Evolutionary conservation across 2,888 invertebrate genomes (phyloP), one percentile per base, ranked within the genome.

Genomic region (Pachymerium ferrugineum): DNA sequence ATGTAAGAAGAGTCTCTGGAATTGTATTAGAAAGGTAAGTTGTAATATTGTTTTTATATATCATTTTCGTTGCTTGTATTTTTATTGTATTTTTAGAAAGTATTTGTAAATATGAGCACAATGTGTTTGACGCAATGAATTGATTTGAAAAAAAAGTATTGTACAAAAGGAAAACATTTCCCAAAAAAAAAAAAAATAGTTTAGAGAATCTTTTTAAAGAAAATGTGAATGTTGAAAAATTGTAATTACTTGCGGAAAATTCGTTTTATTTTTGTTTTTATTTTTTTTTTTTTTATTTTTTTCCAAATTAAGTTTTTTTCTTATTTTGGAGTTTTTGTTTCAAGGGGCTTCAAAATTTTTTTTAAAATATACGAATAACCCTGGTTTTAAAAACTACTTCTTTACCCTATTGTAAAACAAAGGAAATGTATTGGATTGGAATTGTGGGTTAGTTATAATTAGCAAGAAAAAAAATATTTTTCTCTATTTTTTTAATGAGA

Each of bases 1-100:
- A 62, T 62, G 62, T 62, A 62, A 62, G 62, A 62, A 62, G 62
- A 62, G 62, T 62, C 62, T 25, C 62, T 62, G 62, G 25, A 62
- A 62, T 12, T 62, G 62, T 62, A 62, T 62, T 62, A 62, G 62
- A 62, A 62, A 62, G 62, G 62, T 62, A 62, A 62, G 62, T 62
- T 62, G 62, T 62, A 62, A 25, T 22, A 62, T 62, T 62, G 62
- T 28, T 62, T 62, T 62, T 62, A 62, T 62, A 54, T 28, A 28
- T 8, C 28, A 14, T 62, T 62, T 62, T 25, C 28, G 62, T 62
- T 62, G 62, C 62, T 62, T 62, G 62, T 62, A 62, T 62, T 62
- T 54, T 62, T 62, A 62, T 25, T 62, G 62, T 62, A 62, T 28
- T 62, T 62, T 62, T 62, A 62, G 62, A n/a, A 62, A 62, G 62